Evolutionary conservation across 2,113 vertebrate species (phyloP).

Genomic region (Aegithalos caudatus): DNA sequence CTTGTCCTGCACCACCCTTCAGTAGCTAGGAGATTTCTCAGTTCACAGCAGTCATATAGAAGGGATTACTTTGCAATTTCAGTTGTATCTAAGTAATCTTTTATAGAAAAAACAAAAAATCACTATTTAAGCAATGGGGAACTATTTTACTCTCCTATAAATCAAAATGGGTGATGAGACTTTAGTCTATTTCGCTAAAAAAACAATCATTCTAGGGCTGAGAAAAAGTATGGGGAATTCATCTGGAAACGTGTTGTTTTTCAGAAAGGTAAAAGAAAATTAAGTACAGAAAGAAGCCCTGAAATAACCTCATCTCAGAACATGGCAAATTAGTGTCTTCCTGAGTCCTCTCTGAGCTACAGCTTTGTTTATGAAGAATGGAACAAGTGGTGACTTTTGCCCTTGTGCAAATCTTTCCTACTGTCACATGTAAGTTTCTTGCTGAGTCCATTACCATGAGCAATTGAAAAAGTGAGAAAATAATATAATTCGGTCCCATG

Average conservation of each 20-base stretch:
- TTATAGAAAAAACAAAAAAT: neutral
- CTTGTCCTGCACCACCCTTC: neutral
- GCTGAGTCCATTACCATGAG: neutral
- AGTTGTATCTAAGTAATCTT: neutral
- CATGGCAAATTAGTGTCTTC: neutral
- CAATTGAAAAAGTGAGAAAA: neutral
- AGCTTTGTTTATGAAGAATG: conserved; percentile 24
- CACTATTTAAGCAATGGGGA: neutral
- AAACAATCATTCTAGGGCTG: neutral
- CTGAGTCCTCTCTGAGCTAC: neutral
- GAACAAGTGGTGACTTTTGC: neutral
- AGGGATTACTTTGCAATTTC: neutral
- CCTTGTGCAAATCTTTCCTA: neutral
- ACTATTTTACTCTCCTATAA: neutral
- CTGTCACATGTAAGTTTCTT: neutral
- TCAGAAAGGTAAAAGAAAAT: neutral
- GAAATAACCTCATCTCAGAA: neutral
- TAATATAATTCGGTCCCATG: neutral
- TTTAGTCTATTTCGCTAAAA: neutral
- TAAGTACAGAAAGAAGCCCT: neutral
- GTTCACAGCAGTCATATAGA: neutral
- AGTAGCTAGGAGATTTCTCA: neutral
- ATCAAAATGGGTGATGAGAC: neutral
- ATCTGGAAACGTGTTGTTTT: neutral
- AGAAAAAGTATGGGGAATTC: neutral